A percentile compares a stretch with the other conserved stretches of the same genome.
These are phyloP conservation scores for Geophilus truncorum DNA, from an alignment of 2,888 invertebrate species.

Conservation along the genomic window DNA sequence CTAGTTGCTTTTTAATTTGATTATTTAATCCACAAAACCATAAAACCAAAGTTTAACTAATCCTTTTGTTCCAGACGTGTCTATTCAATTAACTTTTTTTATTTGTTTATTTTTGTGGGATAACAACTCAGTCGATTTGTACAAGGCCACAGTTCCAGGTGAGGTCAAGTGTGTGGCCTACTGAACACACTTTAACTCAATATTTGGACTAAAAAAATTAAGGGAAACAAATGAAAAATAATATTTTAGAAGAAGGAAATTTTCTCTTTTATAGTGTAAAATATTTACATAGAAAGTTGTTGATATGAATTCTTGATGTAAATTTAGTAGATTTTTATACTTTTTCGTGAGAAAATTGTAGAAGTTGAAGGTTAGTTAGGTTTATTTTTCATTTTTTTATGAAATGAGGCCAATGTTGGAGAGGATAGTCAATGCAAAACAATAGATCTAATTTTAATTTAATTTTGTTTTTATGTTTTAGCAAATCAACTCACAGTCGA, in stretches of 20 bases:
- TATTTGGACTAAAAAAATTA: background rate
- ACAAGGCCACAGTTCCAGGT: background rate
- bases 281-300: no score
- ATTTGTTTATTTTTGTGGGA: background rate
- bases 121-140: background rate
- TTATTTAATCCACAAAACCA: background rate
- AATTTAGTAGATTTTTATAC: background rate
- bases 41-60: background rate
- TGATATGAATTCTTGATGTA: no score
- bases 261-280: background rate
- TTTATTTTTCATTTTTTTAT: background rate
- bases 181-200: background rate
- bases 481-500: background rate
- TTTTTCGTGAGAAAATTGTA: background rate
- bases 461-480: background rate
- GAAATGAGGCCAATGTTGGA: constrained; percentile 34
- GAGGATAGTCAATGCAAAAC: background rate
- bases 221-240: background rate
- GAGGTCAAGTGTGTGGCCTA: constrained; percentile 5
- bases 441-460: background rate
- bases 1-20: background rate
- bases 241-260: background rate
- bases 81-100: background rate
- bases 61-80: background rate
- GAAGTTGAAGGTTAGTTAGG: background rate